These are phyloP conservation scores for Malaclemys terrapin DNA, from an alignment of 2,113 vertebrate species.

Conservation along the genomic window DNA sequence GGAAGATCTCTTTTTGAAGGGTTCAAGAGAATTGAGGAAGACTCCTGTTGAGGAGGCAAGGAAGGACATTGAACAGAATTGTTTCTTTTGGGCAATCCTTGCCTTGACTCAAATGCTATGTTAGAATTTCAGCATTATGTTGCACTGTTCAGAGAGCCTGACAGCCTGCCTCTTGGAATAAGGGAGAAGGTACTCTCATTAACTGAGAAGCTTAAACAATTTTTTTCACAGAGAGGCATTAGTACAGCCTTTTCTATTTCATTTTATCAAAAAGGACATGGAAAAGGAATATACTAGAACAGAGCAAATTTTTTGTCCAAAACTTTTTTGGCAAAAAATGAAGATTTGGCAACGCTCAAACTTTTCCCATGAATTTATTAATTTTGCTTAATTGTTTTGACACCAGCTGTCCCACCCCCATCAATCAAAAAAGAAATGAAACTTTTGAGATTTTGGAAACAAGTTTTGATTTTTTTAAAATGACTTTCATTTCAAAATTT, in stretches of 20 bases:
- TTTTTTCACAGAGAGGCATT: neutral
- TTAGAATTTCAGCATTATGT: neutral
- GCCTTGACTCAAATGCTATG: neutral
- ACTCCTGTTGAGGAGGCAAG: neutral
- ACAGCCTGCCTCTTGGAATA: neutral
- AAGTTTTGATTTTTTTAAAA: too few species aligned
- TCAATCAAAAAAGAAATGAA: too few species aligned
- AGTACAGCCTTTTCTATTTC: neutral
- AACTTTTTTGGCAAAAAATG: too few species aligned
- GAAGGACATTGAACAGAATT: rapidly evolving
- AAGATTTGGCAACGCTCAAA: too few species aligned
- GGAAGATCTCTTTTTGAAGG: too few species aligned
- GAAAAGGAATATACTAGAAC: neutral
- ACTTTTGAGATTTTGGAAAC: too few species aligned
- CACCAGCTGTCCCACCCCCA: too few species aligned
- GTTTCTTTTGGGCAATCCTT: neutral
- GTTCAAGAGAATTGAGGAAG: neutral
- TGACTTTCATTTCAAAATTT: too few species aligned
- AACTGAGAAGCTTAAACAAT: neutral
- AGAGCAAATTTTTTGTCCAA: neutral
- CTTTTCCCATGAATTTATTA: too few species aligned
- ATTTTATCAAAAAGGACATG: neutral
- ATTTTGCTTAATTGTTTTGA: too few species aligned
- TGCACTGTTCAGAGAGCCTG: neutral
- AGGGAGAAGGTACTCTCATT: neutral